Conservation (phyloP, 2,888 invertebrate species). For the Mactromeris polynyma region DNA sequence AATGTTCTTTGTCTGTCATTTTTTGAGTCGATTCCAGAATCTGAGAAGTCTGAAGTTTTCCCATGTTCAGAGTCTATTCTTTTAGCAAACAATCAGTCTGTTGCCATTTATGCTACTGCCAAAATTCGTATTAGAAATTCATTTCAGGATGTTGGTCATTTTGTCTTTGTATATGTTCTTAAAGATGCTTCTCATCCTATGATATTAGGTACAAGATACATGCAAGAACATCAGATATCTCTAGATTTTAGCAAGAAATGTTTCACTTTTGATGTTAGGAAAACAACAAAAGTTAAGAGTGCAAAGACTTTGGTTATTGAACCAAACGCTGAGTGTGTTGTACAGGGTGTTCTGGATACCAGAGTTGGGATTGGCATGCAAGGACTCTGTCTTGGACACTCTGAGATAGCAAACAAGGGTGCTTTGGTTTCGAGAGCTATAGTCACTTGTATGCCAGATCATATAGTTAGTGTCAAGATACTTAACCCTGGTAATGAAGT, state of each 20-base stretch:
- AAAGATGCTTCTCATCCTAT: slow-evolving; percentile 46
- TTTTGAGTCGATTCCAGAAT: slow-evolving; percentile 29
- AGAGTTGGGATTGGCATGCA: slow-evolving; percentile 39
- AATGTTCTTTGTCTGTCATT: slow-evolving; percentile 21
- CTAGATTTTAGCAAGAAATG: slow-evolving; percentile 37
- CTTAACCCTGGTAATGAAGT: slow-evolving; percentile 48
- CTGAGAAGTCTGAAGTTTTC: slow-evolving; percentile 24
- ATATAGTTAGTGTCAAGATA: slow-evolving; percentile 42
- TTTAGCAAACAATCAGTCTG: slow-evolving; percentile 39
- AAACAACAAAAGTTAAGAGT: slow-evolving; percentile 35
- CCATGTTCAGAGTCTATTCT: slow-evolving; percentile 16
- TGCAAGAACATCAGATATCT: slow-evolving; percentile 18
- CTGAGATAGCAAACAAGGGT: slow-evolving; percentile 44
- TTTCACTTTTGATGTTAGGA: slow-evolving; percentile 30
- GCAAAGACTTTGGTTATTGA: slow-evolving; percentile 10
- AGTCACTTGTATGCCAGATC: slow-evolving; percentile 43
- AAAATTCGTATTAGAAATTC: neutral
- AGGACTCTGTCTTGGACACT: slow-evolving; percentile 36
- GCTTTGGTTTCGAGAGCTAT: slow-evolving; percentile 45
- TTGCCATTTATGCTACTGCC: slow-evolving; percentile 37
- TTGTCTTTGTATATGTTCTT: slow-evolving; percentile 41
- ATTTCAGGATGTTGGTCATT: neutral
- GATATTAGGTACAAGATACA: slow-evolving; percentile 40
- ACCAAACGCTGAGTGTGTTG: slow-evolving; percentile 47
- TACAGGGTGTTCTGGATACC: slow-evolving; percentile 28